Percentiles rank a stretch among this genome's conserved stretches.
Evolutionary conservation across 2,888 invertebrate genomes (phyloP).

Genomic region (Xylophagus ater): DNA sequence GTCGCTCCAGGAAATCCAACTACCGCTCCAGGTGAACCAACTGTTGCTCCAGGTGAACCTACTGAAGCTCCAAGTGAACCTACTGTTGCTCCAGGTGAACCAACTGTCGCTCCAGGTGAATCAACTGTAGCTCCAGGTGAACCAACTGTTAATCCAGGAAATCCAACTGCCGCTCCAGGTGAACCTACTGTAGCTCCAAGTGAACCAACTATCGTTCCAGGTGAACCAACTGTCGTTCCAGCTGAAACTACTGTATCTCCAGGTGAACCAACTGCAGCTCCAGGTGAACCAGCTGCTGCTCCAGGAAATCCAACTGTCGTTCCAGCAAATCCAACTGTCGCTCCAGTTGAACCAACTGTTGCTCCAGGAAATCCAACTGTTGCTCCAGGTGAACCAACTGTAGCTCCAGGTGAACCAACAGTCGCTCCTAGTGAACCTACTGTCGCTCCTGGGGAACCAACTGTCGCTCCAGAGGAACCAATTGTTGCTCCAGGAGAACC

Average conservation of each 20-base stretch:
- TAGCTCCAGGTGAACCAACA: not conserved
- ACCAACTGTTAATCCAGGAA: slow-evolving; percentile 1
- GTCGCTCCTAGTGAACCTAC: not conserved
- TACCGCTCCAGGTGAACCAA: not conserved
- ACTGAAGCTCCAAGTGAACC: not conserved
- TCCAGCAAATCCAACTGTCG: not conserved
- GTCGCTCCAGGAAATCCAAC: no score
- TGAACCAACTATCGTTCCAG: not conserved
- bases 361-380: slow-evolving; percentile 5
- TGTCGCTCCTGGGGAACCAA: not conserved
- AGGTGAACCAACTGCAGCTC: not conserved
- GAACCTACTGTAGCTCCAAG: slow-evolving; percentile 2
- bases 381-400: slow-evolving; percentile 1
- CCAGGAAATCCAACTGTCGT: not conserved
- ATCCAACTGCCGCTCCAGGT: not conserved
- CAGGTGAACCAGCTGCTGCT: not conserved
- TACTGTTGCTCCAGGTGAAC: slow-evolving; percentile 4
- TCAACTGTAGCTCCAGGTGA: not conserved
- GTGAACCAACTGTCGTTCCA: not conserved
- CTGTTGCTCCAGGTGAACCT: slow-evolving; percentile 1
- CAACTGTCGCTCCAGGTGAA: not conserved
- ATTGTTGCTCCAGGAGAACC: slow-evolving; percentile 9
- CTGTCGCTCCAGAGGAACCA: not conserved
- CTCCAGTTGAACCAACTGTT: not conserved
- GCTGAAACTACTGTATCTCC: not conserved